Evolutionary conservation across 2,113 vertebrate species (phyloP).

Genomic region (pig (Sus scrofa)): DNA sequence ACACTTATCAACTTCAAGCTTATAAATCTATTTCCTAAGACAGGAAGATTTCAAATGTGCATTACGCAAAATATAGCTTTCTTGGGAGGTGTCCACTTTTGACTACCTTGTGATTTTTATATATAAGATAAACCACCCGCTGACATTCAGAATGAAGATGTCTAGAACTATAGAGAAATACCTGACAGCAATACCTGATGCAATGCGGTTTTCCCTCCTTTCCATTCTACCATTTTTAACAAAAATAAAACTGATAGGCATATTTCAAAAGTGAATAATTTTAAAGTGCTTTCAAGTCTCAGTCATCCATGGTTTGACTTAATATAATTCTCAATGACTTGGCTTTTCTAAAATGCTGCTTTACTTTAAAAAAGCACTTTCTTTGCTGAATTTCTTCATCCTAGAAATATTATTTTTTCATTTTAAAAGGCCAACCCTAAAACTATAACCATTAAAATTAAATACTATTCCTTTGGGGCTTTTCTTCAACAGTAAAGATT

Average conservation of each 20-base stretch:
- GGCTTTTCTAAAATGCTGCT: constrained; percentile 23
- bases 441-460: constrained; percentile 14
- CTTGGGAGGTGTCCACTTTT: constrained; percentile 63
- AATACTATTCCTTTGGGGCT: neutral
- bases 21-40: constrained; percentile 50
- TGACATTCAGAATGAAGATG: constrained; percentile 79
- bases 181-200: constrained; percentile 68
- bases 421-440: neutral
- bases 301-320: neutral
- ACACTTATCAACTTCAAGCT: constrained; percentile 66
- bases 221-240: constrained; percentile 76
- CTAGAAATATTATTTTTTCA: constrained; percentile 30
- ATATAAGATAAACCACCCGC: constrained; percentile 3
- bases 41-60: constrained; percentile 54
- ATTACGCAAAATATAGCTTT: constrained; percentile 78
- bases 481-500: constrained; percentile 19
- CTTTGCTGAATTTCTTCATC: constrained; percentile 26
- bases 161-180: constrained; percentile 70
- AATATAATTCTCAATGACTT: neutral
- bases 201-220: neutral
- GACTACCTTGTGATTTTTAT: constrained; percentile 59
- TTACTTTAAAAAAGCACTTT: neutral
- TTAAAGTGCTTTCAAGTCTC: constrained; percentile 43
- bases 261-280: neutral
- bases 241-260: constrained; percentile 44